phyloP scores from a whole-genome alignment of 2,888 invertebrate genomes.

The Yponomeuta plumbellus region DNA sequence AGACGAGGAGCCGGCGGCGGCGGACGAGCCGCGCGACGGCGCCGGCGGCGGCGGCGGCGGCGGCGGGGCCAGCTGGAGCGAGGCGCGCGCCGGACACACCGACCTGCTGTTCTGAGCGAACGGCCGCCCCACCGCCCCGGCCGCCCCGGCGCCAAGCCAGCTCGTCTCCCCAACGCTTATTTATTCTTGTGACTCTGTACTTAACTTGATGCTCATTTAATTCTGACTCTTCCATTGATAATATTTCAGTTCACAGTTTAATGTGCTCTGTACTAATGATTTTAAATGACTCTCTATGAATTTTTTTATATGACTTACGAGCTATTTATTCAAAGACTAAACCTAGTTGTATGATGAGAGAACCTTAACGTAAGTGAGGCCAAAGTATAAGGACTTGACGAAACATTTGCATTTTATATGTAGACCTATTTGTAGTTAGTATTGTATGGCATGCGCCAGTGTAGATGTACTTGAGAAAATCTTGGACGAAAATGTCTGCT shows the following conservation, averaged over 20 bases:
- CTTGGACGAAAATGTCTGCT: too few species aligned
- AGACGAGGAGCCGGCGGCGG: too few species aligned
- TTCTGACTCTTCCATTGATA: neutral
- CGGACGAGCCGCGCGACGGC: conserved; percentile 28
- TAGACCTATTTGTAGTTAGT: too few species aligned
- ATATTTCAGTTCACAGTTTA: neutral
- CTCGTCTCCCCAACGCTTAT: too few species aligned
- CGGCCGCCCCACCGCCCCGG: neutral
- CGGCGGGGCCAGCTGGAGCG: conserved; percentile 57
- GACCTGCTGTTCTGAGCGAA: conserved; percentile 59
- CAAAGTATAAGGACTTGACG: neutral
- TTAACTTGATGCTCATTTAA: neutral
- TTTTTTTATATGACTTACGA: neutral
- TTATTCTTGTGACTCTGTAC: neutral
- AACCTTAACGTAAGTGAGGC: neutral
- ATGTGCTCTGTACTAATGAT: neutral
- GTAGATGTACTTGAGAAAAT: too few species aligned
- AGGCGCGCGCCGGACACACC: conserved; percentile 52
- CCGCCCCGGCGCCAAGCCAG: too few species aligned
- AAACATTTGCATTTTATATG: too few species aligned
- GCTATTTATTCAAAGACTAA: neutral
- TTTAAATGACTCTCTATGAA: neutral
- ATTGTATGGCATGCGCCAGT: too few species aligned
- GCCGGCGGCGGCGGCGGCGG: conserved; percentile 50
- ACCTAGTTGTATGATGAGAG: neutral